Evolutionary conservation across 37 sponge, comb jelly and placozoan species (phyloP).

Genomic region (Bolinopsis microptera): DNA sequence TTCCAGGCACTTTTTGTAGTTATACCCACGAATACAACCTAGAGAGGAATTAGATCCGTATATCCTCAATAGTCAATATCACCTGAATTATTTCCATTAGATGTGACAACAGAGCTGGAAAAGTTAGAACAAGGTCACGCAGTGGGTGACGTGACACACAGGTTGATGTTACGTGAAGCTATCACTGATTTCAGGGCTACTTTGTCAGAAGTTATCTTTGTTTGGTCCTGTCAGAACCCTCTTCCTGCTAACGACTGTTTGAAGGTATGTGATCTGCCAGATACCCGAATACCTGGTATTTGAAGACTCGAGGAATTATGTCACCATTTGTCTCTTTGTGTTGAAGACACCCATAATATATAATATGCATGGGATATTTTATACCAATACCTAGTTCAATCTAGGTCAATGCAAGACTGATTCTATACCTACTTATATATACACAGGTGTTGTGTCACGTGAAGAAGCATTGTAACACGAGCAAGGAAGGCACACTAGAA

Average conservation of each 20-base stretch:
- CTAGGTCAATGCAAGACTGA: no score
- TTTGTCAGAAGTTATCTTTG: conserved; percentile 80
- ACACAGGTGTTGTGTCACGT: conserved; percentile 53
- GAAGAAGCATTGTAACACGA: not conserved
- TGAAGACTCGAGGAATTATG: no score
- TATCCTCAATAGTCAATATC: no score
- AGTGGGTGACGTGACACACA: conserved; percentile 72
- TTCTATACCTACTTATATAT: no score
- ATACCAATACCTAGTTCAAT: no score
- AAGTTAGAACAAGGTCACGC: conserved; percentile 73
- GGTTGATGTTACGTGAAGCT: conserved; percentile 71
- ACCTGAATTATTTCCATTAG: no score
- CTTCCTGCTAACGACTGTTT: conserved; percentile 72
- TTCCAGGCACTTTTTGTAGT: no score
- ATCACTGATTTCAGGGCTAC: conserved; percentile 77
- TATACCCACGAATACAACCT: no score
- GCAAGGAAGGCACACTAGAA: conserved; percentile 72
- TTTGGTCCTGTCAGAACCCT: conserved; percentile 88
- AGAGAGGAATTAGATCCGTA: no score
- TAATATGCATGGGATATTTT: no score
- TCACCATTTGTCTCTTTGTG: no score
- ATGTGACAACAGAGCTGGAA: conserved; percentile 73
- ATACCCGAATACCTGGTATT: conserved; percentile 58
- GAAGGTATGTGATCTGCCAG: conserved; percentile 68
- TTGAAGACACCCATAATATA: no score